Conservation (phyloP, 2,797 vertebrate genomes). For the Salarias fasciatus region DNA sequence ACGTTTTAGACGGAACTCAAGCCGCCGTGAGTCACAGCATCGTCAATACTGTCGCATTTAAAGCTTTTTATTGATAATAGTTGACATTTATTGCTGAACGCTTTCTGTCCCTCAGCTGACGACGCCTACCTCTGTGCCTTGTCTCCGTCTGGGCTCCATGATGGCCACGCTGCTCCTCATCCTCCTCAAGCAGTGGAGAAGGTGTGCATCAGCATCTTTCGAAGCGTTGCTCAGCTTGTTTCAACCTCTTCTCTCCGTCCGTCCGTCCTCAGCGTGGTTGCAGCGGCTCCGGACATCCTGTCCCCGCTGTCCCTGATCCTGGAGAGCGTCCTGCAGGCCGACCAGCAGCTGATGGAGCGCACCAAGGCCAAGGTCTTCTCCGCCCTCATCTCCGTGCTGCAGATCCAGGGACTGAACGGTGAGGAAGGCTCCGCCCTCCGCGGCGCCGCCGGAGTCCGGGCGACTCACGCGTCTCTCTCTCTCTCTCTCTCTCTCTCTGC, state of each 20-base stretch:
- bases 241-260: too few relatives aligned
- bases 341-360: slow-evolving; percentile 93
- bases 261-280: slow-evolving; percentile 92
- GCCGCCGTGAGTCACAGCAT: slow-evolving; percentile 84
- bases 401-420: slow-evolving; percentile 95
- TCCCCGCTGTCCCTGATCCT: slow-evolving; percentile 91
- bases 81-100: too few relatives aligned
- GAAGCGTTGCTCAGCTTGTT: too few relatives aligned
- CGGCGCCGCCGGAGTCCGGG: background rate
- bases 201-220: too few relatives aligned
- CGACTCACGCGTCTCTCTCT: too few relatives aligned
- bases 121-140: slow-evolving; percentile 86
- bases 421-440: too few relatives aligned
- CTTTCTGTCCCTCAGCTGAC: slow-evolving; percentile 80
- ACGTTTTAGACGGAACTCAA: slow-evolving; percentile 91
- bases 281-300: slow-evolving; percentile 89
- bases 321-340: slow-evolving; percentile 92
- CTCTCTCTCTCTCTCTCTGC: background rate
- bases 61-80: rapidly evolving
- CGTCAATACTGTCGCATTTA: background rate
- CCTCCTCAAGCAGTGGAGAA: slow-evolving; percentile 94
- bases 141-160: slow-evolving; percentile 95
- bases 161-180: slow-evolving; percentile 92
- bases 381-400: slow-evolving; percentile 91
- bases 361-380: slow-evolving; percentile 97